These are phyloP conservation scores for Melopsittacus undulatus DNA, from an alignment of 2,797 vertebrate genomes.

Conservation along the genomic window DNA sequence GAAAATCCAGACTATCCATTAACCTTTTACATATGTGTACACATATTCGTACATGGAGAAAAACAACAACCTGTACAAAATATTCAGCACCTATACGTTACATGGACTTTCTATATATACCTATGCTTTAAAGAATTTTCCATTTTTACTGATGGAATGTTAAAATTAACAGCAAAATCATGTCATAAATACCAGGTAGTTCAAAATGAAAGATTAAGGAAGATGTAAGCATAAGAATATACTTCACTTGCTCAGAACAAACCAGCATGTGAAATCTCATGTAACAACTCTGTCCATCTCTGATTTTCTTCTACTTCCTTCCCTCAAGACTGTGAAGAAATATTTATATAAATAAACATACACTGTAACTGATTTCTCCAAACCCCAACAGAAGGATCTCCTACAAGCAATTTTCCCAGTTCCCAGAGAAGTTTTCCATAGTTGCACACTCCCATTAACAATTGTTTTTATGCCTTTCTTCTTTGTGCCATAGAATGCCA, in stretches of 20 bases:
- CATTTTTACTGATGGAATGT: neutral
- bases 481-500: neutral
- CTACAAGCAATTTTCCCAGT: neutral
- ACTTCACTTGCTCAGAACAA: neutral
- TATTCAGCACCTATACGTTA: neutral
- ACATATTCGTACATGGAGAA: neutral
- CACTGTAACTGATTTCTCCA: neutral
- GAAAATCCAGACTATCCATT: constrained; percentile 5
- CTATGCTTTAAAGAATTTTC: neutral
- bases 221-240: neutral
- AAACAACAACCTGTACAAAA: neutral
- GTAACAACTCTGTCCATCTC: neutral
- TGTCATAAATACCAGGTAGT: neutral
- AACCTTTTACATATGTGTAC: neutral
- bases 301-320: neutral
- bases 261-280: neutral
- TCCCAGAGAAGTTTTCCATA: neutral
- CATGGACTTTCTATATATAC: neutral
- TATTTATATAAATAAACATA: neutral
- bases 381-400: neutral
- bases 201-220: neutral
- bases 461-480: neutral
- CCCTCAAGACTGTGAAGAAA: neutral
- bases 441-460: neutral
- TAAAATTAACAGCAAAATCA: neutral